A percentile compares a stretch with the other conserved stretches of the same genome.
Conservation (phyloP, 2,888 invertebrate genomes). For the Prenolepis imparis region DNA sequence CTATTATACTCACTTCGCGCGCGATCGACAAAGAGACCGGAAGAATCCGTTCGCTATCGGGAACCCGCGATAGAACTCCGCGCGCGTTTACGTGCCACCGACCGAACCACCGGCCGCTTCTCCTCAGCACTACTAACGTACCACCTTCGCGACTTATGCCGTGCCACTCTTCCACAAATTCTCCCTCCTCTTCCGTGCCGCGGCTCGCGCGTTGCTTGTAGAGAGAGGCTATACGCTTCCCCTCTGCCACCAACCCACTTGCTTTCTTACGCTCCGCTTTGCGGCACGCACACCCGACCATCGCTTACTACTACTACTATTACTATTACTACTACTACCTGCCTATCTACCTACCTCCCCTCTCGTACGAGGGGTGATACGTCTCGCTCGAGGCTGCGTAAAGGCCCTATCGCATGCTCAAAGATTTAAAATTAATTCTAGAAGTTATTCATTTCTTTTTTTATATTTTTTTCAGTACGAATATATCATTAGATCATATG, state of each 20-base stretch:
- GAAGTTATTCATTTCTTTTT: neutral
- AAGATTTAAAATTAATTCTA: neutral
- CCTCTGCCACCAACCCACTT: neutral
- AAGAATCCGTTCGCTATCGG: constrained; percentile 32
- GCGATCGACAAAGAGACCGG: constrained; percentile 9
- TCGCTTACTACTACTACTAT: constrained; percentile 9
- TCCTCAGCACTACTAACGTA: constrained; percentile 58
- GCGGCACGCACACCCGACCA: constrained; percentile 46
- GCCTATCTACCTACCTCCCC: neutral
- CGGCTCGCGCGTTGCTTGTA: constrained; percentile 40
- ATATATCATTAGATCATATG: neutral
- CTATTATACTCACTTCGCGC: neutral
- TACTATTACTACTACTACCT: constrained; percentile 8
- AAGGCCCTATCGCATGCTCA: constrained; percentile 16
- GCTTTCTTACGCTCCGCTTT: constrained; percentile 35
- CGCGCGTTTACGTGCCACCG: constrained; percentile 34
- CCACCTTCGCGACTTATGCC: constrained; percentile 62
- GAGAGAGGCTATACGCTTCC: constrained; percentile 13
- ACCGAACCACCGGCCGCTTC: constrained; percentile 60
- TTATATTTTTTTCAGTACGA: neutral
- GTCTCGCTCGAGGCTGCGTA: neutral
- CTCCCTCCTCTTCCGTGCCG: constrained; percentile 12
- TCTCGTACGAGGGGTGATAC: neutral
- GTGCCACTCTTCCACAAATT: constrained; percentile 57
- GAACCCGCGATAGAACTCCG: constrained; percentile 25